Evolutionary conservation across 2,888 invertebrate genomes (phyloP).

Genomic region (Antitype chi): DNA sequence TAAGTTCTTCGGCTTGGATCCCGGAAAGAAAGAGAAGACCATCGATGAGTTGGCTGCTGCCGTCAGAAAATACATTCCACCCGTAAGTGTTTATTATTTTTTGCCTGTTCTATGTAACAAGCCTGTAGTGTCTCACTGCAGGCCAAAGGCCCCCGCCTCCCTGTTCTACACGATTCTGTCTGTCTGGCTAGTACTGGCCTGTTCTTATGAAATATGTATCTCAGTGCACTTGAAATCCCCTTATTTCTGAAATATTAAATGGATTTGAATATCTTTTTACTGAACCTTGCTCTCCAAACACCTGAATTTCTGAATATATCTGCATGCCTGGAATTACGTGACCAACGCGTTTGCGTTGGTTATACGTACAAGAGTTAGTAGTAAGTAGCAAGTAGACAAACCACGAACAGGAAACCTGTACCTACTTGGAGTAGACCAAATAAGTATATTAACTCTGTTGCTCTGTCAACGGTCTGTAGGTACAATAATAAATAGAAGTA

Average conservation of each 20-base stretch:
- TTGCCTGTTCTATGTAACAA: no score
- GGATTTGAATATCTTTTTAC: background rate
- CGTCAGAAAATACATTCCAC: slow-evolving; percentile 87
- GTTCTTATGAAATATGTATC: background rate
- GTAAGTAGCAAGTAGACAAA: background rate
- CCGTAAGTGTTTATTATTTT: slow-evolving; percentile 74
- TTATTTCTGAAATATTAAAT: background rate
- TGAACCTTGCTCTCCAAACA: background rate
- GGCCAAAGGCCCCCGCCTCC: no score
- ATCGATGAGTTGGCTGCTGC: slow-evolving; percentile 86
- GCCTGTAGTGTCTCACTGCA: no score
- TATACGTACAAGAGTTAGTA: background rate
- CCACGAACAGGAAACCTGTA: background rate
- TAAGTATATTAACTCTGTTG: background rate
- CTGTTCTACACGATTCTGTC: no score
- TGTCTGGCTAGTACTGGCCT: no score
- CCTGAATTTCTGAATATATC: background rate
- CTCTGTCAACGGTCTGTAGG: background rate
- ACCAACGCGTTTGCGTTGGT: background rate
- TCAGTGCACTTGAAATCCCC: background rate
- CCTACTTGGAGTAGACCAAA: background rate
- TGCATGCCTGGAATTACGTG: background rate
- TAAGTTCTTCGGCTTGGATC: slow-evolving; percentile 86
- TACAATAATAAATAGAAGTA: background rate
- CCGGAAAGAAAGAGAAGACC: slow-evolving; percentile 81